Percentiles rank a stretch among this genome's conserved stretches.
phyloP scores from a whole-genome alignment of 2,113 vertebrate genomes.

The Actinemys pallida region DNA sequence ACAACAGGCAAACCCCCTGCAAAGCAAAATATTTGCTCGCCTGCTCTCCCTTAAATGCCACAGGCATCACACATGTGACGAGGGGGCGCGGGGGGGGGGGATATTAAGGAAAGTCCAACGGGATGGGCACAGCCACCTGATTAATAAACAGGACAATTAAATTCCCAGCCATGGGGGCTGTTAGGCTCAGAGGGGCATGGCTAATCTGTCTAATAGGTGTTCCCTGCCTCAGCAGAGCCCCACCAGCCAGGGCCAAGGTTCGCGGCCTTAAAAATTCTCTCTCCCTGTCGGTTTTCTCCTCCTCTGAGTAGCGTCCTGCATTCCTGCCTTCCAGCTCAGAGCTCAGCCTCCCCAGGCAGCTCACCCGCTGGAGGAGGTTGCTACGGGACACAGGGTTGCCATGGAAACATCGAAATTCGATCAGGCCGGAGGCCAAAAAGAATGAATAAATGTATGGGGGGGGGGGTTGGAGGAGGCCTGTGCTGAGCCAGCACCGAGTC shows the following conservation, averaged over 20 bases:
- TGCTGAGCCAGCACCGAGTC: not conserved
- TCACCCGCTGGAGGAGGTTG: not conserved
- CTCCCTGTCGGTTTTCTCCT: not conserved
- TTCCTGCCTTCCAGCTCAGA: not conserved
- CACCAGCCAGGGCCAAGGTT: not conserved
- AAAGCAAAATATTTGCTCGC: not conserved
- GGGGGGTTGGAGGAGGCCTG: not conserved
- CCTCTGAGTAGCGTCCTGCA: not conserved
- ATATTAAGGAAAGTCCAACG: not conserved
- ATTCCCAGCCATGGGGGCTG: not conserved
- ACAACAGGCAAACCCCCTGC: not conserved
- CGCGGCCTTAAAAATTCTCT: not conserved
- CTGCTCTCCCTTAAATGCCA: not conserved
- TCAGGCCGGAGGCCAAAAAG: not conserved
- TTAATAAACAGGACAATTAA: not conserved
- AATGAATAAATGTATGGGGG: not conserved
- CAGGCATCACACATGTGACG: not conserved
- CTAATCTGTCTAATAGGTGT: not conserved
- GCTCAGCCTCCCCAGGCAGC: not conserved
- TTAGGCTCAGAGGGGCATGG: not conserved
- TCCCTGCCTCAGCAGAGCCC: not conserved
- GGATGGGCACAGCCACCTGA: not conserved
- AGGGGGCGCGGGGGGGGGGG: not conserved
- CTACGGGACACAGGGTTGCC: not conserved
- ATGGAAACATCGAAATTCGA: not conserved